Evolutionary conservation across 2,888 invertebrate genomes (phyloP).

Genomic region (Diplazon laetatorius): DNA sequence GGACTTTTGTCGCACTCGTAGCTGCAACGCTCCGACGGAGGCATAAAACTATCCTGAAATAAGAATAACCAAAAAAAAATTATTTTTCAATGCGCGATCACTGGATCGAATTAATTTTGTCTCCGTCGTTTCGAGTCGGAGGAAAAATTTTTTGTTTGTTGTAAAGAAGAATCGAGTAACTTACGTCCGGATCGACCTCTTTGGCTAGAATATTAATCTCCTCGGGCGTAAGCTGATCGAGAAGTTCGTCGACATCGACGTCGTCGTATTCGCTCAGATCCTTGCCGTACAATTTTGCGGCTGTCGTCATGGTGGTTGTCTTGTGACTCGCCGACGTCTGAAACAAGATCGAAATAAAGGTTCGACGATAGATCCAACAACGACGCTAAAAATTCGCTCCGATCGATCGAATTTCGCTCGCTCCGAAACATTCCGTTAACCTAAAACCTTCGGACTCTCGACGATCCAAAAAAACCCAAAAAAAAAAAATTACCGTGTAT

Average conservation of each 20-base stretch:
- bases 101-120: too few species aligned
- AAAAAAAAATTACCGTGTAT: too few species aligned
- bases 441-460: too few species aligned
- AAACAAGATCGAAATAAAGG: constrained; percentile 82
- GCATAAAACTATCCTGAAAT: constrained; percentile 96
- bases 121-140: too few species aligned
- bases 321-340: constrained; percentile 95
- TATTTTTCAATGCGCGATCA: constrained; percentile 16
- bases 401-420: too few species aligned
- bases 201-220: constrained; percentile 98
- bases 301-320: constrained; percentile 94
- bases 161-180: constrained; percentile 83
- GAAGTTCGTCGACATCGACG: constrained; percentile 97
- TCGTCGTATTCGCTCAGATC: constrained; percentile 96
- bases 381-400: too few species aligned
- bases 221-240: constrained; percentile 96
- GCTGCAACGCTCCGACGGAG: constrained; percentile 97
- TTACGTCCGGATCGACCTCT: constrained; percentile 99
- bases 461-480: too few species aligned
- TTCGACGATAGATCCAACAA: too few species aligned
- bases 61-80: constrained; percentile 81
- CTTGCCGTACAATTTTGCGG: constrained; percentile 94
- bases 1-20: constrained; percentile 98
- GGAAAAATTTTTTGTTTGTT: too few species aligned
- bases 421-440: too few species aligned